Evolutionary conservation across 2,113 vertebrate genomes (phyloP).

Genomic region (Podarcis muralis): DNA sequence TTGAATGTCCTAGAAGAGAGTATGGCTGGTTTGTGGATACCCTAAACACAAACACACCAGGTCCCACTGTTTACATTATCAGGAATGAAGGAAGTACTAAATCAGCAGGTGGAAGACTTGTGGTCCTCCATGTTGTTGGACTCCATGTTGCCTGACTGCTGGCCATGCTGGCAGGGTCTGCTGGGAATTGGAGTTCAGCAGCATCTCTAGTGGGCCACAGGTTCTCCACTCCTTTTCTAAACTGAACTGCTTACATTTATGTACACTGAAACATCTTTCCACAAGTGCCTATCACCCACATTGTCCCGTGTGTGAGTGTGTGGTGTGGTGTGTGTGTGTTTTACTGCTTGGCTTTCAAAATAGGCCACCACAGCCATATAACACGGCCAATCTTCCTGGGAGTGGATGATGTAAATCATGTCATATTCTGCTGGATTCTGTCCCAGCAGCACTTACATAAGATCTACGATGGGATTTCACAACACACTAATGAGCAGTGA

Average conservation of each 20-base stretch:
- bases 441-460: constrained; percentile 38
- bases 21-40: background rate
- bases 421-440: constrained; percentile 34
- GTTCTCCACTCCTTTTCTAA: background rate
- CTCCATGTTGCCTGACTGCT: no score
- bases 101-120: no score
- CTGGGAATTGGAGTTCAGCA: no score
- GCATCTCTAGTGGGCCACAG: no score
- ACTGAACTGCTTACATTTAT: background rate
- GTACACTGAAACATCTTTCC: background rate
- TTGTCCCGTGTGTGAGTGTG: background rate
- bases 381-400: background rate
- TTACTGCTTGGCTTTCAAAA: background rate
- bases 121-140: no score
- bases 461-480: constrained; percentile 4
- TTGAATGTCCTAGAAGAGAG: background rate
- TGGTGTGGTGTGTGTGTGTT: background rate
- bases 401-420: constrained; percentile 16
- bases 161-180: no score
- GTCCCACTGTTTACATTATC: background rate
- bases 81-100: background rate
- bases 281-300: background rate
- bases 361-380: constrained; percentile 2
- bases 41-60: background rate
- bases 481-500: constrained; percentile 34